Evolutionary conservation across 2,113 vertebrate species (phyloP), one percentile per base, ranked within the genome.

Genomic region (Triplophysa tibetana): DNA sequence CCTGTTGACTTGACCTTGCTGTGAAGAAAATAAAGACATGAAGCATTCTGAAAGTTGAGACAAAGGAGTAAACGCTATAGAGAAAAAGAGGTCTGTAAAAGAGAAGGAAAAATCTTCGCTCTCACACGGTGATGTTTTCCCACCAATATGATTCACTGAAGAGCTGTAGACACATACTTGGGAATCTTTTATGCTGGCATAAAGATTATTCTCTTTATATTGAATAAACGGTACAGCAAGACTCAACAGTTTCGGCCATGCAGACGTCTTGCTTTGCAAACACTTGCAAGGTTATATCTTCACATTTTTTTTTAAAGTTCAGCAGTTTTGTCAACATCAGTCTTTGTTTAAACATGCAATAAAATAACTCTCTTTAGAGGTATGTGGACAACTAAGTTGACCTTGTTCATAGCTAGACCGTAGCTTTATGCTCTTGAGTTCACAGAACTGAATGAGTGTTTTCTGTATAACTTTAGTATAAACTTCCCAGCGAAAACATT

Each of bases 1-100:
- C 60, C 43, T 75, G 41, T 63, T 63, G 73, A 10, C 16, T 75
- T 63, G 73, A 63, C 70, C 70, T 60, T 73, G 54, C 73, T 63
- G 73, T 63, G 73, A 63, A 75, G 23, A 50, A 63, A 75, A 63
- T 75, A 50, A 14, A 75, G 60, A 75, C 10, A 29, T 19, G 58
- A 75, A 29, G 62, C 17, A 63, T 29, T 41, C 26, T 24, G 23
- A 16, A 62, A n/a, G 17, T 10, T 29, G 9, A 43, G 56, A 26
- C 41, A 48, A 16, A 75, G 26, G 41, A 26, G 14, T 62, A 24
- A 61, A 74, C 19, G 33, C 33, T 1, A 33, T 60, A 26, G 38
- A 60, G 24, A 72, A 29, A 69, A 23, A n/a, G 2, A 38, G 12
- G 33, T 23, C 58, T 16, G 45, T 75, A 23, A 72, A 72, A 72